Evolutionary conservation across 2,113 vertebrate species (phyloP), one percentile per base, ranked within the genome.

Genomic region (Carassius gibelio): DNA sequence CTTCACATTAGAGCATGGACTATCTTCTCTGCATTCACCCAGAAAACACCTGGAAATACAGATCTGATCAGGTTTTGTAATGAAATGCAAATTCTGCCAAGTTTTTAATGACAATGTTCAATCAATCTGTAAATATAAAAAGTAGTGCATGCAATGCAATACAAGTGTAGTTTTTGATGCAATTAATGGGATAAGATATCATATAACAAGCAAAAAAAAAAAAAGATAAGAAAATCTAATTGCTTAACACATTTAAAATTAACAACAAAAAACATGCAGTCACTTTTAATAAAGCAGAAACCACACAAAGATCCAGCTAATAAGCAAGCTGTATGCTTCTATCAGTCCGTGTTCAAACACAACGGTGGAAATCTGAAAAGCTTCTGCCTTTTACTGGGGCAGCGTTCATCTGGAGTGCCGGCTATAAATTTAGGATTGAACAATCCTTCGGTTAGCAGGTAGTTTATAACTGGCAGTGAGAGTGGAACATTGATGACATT

Each of bases 1-100:
- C 59, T 85, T 81, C 74, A 75, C 81, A 85, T 76, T 76, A 64
- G 4, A 21, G 11, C 61, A 72, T 5, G 61, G 9, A 13, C 59
- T 7, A 48, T 68, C 62, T 50, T 81, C 45, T 9, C 38, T 26
- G 61, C n/a, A 30, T 66, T 81, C 78, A 50, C 36, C 15, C 79
- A 8, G 59, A 80, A 80, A 80, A 30, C 59, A 79, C 55, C 55
- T 79, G 21, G n/a, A 64, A 80, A 19, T 26, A 79, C 38, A 64
- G 3, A 81, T 21, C 61, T 50, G 2, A 68, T 6, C 36, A 6
- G 3, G 38, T 64, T 48, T 50, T 23, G 23, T 14, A 48, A 48
- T 9, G 45, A 81, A 50, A 50, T 4, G 42, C 36, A 30, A 48
- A 36, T 36, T 36, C 36, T 36, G 36, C 36, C 36, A 36, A 36